phyloP scores from a whole-genome alignment of 1,140 invertebrate genomes.

The Brachionus sp. region DNA sequence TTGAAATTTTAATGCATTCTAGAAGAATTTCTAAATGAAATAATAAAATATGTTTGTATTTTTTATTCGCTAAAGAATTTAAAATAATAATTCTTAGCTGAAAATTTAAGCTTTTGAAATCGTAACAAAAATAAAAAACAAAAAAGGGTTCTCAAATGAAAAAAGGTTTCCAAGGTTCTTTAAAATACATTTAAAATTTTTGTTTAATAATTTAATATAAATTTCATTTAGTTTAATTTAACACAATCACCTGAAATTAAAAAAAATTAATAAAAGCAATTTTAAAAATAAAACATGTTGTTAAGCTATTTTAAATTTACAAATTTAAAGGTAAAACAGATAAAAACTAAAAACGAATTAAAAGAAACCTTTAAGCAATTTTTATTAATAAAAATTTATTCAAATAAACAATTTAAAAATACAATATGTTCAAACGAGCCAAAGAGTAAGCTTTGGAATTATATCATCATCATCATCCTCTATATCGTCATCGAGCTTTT shows the following conservation, averaged over 20 bases:
- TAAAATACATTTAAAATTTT: no score
- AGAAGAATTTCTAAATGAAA: no score
- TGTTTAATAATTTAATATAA: no score
- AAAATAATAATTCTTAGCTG: no score
- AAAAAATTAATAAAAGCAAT: not conserved
- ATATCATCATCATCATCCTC: slow-evolving; percentile 30
- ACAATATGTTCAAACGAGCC: not conserved
- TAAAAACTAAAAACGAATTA: not conserved
- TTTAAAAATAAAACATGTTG: not conserved
- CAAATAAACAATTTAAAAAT: not conserved
- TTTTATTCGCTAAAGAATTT: no score
- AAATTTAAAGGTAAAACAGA: not conserved
- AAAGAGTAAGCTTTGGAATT: slow-evolving; percentile 2
- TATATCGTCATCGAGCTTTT: not conserved
- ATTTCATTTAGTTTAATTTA: not conserved
- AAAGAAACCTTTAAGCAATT: not conserved
- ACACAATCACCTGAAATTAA: not conserved
- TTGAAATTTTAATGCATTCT: no score
- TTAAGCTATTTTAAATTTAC: not conserved
- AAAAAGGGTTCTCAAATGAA: no score
- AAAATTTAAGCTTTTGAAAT: no score
- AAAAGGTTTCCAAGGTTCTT: no score
- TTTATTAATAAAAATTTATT: not conserved
- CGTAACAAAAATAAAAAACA: no score
- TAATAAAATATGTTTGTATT: no score